A percentile compares a stretch with the other conserved stretches of the same genome.
These are phyloP conservation scores for Diabrotica virgifera DNA, from an alignment of 1,140 invertebrate genomes.

Conservation along the genomic window DNA sequence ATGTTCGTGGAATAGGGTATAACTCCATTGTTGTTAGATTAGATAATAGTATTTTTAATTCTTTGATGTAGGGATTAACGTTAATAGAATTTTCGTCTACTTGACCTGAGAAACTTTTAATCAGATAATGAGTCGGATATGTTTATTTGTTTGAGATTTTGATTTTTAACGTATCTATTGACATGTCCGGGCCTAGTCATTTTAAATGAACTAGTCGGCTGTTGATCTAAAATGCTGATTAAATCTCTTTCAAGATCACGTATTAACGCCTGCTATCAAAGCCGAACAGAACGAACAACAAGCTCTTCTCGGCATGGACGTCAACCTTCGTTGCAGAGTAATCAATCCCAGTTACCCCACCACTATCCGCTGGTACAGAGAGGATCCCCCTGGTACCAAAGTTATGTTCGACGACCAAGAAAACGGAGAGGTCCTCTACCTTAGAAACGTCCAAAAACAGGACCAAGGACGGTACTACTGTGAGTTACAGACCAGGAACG, in stretches of 20 bases:
- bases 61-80: no score
- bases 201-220: no score
- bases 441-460: conserved; percentile 54
- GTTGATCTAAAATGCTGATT: no score
- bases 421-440: conserved; percentile 50
- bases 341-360: conserved; percentile 24
- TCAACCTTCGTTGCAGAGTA: conserved; percentile 56
- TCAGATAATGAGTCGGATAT: no score
- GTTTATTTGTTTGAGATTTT: neutral
- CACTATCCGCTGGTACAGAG: conserved; percentile 54
- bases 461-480: conserved; percentile 73
- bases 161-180: neutral
- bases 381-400: conserved; percentile 48
- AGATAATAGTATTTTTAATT: no score
- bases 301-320: conserved; percentile 53
- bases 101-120: no score
- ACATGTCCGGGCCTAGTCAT: no score
- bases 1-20: no score
- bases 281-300: conserved; percentile 45
- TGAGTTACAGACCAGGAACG: conserved; percentile 54
- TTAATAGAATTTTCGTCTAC: no score
- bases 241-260: no score
- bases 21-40: no score
- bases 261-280: conserved; percentile 42
- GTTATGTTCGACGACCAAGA: conserved; percentile 51